Conservation (phyloP, 2,113 vertebrate genomes). For the Clarias batrachus region DNA sequence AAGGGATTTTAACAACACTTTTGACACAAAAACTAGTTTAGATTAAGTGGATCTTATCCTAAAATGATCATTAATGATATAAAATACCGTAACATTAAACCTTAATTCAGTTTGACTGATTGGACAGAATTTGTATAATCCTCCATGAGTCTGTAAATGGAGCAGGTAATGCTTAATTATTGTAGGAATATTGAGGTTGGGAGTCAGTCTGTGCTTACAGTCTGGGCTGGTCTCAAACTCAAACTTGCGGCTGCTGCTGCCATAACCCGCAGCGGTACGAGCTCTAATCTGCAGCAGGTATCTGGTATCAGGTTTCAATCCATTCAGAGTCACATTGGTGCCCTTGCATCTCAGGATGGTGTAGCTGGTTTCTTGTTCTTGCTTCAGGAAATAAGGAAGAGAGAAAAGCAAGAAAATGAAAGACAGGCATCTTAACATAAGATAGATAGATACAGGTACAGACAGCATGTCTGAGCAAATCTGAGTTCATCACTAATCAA, state of each 20-base stretch:
- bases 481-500: slow-evolving; percentile 20
- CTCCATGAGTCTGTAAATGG: background rate
- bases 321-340: slow-evolving; percentile 90
- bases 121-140: background rate
- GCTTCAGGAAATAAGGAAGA: slow-evolving; percentile 75
- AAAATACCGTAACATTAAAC: background rate
- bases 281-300: slow-evolving; percentile 97
- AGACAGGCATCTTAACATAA: slow-evolving; percentile 8
- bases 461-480: slow-evolving; percentile 18
- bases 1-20: background rate
- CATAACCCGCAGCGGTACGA: slow-evolving; percentile 93
- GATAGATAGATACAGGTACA: background rate
- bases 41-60: background rate
- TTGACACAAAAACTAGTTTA: background rate
- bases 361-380: slow-evolving; percentile 99
- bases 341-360: slow-evolving; percentile 92
- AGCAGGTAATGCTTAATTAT: background rate
- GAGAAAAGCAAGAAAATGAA: slow-evolving; percentile 57
- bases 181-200: background rate
- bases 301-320: slow-evolving; percentile 92
- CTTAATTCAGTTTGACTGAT: background rate
- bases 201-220: slow-evolving; percentile 77
- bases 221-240: slow-evolving; percentile 97
- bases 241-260: slow-evolving; percentile 91
- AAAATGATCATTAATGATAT: background rate